Evolutionary conservation across 2,113 vertebrate species (phyloP).

Genomic region (Festucalex cinctus): DNA sequence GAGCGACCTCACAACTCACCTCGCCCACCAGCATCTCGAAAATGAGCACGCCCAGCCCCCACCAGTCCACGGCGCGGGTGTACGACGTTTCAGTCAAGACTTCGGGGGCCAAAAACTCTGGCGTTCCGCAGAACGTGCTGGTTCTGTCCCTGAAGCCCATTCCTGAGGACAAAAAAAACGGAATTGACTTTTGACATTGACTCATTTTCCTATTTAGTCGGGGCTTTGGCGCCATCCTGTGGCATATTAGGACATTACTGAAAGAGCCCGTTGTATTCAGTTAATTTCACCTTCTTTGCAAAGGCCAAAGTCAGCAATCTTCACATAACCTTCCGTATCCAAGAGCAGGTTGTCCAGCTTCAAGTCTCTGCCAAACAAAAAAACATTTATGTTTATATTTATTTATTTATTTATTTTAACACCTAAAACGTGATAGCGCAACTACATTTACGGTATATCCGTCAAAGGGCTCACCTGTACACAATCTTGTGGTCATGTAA

Average conservation of each 20-base stretch:
- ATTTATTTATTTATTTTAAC: background rate
- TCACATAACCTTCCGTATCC: conserved; percentile 97
- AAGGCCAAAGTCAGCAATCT: conserved; percentile 98
- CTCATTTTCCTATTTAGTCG: background rate
- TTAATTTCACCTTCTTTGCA: conserved; percentile 91
- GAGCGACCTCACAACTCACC: conserved; percentile 78
- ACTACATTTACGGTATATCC: background rate
- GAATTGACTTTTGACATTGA: background rate
- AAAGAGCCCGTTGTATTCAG: no score
- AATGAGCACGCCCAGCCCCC: conserved; percentile 97
- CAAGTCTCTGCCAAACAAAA: conserved; percentile 80
- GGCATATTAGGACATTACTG: no score
- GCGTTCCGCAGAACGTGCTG: conserved; percentile 97
- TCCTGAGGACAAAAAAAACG: conserved; percentile 68
- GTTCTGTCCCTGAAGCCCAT: conserved; percentile 98
- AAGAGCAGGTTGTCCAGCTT: conserved; percentile 97
- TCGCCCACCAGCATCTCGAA: conserved; percentile 99
- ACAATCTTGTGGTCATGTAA: conserved; percentile 98
- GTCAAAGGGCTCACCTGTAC: conserved; percentile 82
- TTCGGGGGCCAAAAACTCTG: conserved; percentile 96
- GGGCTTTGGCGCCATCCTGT: no score
- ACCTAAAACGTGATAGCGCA: accelerated
- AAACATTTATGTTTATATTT: accelerated
- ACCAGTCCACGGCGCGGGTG: conserved; percentile 97
- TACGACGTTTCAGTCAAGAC: conserved; percentile 98